Base-by-base conservation (phyloP, 1,140 invertebrate genomes). In the Anastatus disparis region DNA sequence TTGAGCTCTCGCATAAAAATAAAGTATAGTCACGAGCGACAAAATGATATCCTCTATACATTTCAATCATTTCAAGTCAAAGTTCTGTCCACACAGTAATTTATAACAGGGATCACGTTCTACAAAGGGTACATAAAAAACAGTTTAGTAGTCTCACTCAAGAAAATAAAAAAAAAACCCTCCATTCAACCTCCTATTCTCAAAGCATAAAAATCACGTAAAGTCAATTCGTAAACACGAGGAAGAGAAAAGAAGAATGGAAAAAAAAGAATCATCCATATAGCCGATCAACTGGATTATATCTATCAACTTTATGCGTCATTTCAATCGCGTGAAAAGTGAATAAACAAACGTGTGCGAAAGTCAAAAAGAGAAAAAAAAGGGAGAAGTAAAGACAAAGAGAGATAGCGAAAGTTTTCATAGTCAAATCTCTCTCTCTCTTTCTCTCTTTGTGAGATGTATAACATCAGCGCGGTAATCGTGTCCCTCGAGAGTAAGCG, bases 401-500 rank as follows among this genome's bases (percentile, higher is more conserved):
- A 35, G 10, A n/a, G n/a, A 9, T 22, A n/a, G 62, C 27, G 9
- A 27, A 15, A 20, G 22, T 31, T 29, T 48, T 38, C n/a, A 29
- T 9, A 65, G 48, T 65, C 63, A 44, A 66, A 66, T 63, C 17
- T 17, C 42, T 48, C 59, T 61, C 58, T 55, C 52, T 27, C 31
- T 44, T 26, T 17, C 1, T 13, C 20, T 17, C 59, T 29, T 27
- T 15, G 29, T n/a, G 13, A 20, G 24, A 26, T 13, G n/a, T n/a
- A 66, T 12, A 27, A 42, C 38, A 4, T 52, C 46, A n/a, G 62
- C 42, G 76, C 73, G 73, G 79, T 85, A 86, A 85, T 85, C 79
- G 80, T 69, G 79, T 85, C 85, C 84, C 85, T 75, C 67, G 84
- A 82, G 84, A 77, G 81, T 81, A 84, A 82, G 76, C 79, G 82